Conservation (phyloP, 2,113 vertebrate genomes). For the Scytalopus superciliaris region DNA sequence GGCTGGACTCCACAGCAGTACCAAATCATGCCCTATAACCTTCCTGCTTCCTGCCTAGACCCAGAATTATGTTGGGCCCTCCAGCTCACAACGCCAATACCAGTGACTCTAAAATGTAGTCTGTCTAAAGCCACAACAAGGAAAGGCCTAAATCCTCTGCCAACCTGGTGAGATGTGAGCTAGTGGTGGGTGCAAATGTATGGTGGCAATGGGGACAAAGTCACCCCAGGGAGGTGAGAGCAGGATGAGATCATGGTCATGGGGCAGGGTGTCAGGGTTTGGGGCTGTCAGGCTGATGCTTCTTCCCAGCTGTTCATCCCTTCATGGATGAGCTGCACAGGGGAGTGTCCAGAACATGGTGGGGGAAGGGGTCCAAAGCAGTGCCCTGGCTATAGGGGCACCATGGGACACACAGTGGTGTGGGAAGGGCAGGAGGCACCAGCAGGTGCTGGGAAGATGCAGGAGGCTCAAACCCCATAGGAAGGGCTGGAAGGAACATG, state of each 20-base stretch:
- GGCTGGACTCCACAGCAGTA: neutral
- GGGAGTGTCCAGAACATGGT: accelerated
- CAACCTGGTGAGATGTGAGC: neutral
- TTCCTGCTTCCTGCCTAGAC: neutral
- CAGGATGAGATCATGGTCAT: neutral
- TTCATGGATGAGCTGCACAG: neutral
- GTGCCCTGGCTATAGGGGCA: neutral
- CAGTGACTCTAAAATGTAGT: neutral
- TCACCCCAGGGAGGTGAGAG: neutral
- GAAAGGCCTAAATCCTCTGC: neutral
- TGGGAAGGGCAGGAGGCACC: neutral
- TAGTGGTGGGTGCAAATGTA: neutral
- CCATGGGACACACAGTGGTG: neutral
- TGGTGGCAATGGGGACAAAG: neutral
- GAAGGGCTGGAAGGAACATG: accelerated
- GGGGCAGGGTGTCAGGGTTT: accelerated
- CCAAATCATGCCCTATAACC: neutral
- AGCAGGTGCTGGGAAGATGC: accelerated
- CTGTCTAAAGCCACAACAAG: neutral
- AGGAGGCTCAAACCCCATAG: neutral
- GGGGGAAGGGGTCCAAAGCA: neutral
- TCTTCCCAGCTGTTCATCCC: neutral
- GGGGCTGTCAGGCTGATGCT: neutral
- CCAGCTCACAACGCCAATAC: neutral
- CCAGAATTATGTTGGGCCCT: neutral